Percentiles rank a stretch among this genome's conserved stretches.
Evolutionary conservation across 2,888 invertebrate genomes (phyloP).

Genomic region (Sclerodermus sp.): DNA sequence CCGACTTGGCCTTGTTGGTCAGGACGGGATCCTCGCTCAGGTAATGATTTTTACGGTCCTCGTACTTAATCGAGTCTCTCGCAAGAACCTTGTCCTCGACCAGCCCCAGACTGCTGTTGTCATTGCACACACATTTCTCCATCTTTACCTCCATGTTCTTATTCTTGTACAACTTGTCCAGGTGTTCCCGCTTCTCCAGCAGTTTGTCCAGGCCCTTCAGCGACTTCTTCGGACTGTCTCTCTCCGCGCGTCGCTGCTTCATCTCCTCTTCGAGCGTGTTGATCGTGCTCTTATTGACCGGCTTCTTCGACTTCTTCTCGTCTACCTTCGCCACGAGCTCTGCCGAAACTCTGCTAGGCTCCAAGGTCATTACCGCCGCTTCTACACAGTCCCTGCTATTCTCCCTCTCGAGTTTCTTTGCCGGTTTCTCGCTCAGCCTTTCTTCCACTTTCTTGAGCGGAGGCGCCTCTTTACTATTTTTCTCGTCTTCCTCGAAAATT

Average conservation of each 20-base stretch:
- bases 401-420: slow-evolving; percentile 22
- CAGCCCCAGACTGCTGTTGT: slow-evolving; percentile 12
- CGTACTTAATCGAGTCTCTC: slow-evolving; percentile 24
- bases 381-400: no score
- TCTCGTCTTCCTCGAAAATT: slow-evolving; percentile 45
- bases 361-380: no score
- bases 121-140: slow-evolving; percentile 16
- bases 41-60: slow-evolving; percentile 34
- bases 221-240: slow-evolving; percentile 64
- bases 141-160: slow-evolving; percentile 32
- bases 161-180: slow-evolving; percentile 49
- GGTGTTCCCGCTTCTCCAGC: slow-evolving; percentile 61
- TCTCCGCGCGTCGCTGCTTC: slow-evolving; percentile 56
- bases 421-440: slow-evolving; percentile 37
- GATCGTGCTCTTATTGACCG: slow-evolving; percentile 39
- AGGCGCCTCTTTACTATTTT: slow-evolving; percentile 45
- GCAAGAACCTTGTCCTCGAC: slow-evolving; percentile 3
- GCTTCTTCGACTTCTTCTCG: slow-evolving; percentile 41
- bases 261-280: slow-evolving; percentile 53
- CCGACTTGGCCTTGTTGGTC: slow-evolving; percentile 20
- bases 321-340: slow-evolving; percentile 21
- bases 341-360: no score
- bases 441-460: slow-evolving; percentile 52
- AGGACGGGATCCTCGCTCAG: slow-evolving; percentile 24
- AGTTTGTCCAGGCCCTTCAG: slow-evolving; percentile 65